phyloP scores from a whole-genome alignment of 2,888 invertebrate species.

The Chrysolina haemoptera region DNA sequence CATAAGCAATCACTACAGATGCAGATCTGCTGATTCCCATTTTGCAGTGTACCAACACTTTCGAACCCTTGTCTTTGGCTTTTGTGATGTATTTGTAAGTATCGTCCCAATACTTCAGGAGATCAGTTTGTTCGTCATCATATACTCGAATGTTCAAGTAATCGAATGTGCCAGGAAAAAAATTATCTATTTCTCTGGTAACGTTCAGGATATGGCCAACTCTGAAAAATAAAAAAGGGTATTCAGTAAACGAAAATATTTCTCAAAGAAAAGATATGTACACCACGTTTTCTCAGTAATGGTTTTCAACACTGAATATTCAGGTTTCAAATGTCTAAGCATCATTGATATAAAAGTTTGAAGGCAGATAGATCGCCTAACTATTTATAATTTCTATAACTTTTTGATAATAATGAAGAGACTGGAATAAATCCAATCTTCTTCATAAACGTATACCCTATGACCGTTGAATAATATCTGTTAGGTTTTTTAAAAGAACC shows the following conservation, averaged over 20 bases:
- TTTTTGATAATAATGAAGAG: neutral
- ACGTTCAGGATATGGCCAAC: conserved; percentile 98
- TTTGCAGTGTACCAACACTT: conserved; percentile 98
- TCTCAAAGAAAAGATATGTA: neutral
- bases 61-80: conserved; percentile 91
- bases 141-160: conserved; percentile 97
- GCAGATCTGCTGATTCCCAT: conserved; percentile 99
- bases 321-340: conserved; percentile 38
- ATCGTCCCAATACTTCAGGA: conserved; percentile 97
- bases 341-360: conserved; percentile 10
- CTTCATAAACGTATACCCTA: no score
- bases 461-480: no score
- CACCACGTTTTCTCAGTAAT: neutral
- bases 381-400: no score
- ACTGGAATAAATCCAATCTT: neutral
- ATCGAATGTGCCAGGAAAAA: conserved; percentile 97
- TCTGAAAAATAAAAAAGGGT: conserved; percentile 70
- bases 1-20: conserved; percentile 97
- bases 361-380: no score
- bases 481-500: no score
- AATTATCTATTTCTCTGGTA: conserved; percentile 98
- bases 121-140: conserved; percentile 96
- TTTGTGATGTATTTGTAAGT: conserved; percentile 97
- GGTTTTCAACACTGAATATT: conserved; percentile 9
- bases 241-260: neutral